Evolutionary conservation across 1,140 invertebrate genomes (phyloP).

Genomic region (Lepidotrigona ventralis): DNA sequence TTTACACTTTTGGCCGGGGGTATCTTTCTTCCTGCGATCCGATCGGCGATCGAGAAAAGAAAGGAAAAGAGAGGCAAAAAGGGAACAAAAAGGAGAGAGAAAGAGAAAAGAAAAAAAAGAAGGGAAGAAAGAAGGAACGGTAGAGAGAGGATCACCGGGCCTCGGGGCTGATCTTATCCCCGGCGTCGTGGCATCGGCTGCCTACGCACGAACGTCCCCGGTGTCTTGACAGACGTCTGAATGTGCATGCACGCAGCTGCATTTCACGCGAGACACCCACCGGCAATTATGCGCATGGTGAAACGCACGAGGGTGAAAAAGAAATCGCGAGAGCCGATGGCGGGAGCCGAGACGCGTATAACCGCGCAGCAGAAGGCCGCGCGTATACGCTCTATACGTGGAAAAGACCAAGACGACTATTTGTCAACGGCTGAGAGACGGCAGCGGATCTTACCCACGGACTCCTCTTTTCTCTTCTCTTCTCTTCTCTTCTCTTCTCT

Average conservation of each 20-base stretch:
- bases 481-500: neutral
- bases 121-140: neutral
- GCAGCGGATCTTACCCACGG: conserved; percentile 52
- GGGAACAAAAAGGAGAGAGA: too few species aligned
- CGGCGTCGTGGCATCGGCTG: conserved; percentile 54
- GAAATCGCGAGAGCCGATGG: conserved; percentile 51
- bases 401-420: conserved; percentile 56
- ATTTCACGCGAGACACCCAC: conserved; percentile 62
- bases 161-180: conserved; percentile 60
- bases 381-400: conserved; percentile 30
- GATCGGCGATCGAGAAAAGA: conserved; percentile 28
- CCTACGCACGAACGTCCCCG: conserved; percentile 62
- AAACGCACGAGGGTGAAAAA: conserved; percentile 60
- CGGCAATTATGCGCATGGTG: conserved; percentile 64
- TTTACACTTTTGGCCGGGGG: conserved; percentile 40
- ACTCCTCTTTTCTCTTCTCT: neutral
- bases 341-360: conserved; percentile 3
- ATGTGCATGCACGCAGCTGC: conserved; percentile 63
- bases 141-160: conserved; percentile 41
- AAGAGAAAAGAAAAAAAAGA: neutral
- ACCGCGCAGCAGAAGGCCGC: conserved; percentile 29
- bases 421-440: conserved; percentile 65
- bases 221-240: conserved; percentile 63
- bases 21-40: conserved; percentile 52
- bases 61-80: neutral